Base-by-base conservation (phyloP, 2,888 invertebrate genomes). In the Strigamia maritima region DNA sequence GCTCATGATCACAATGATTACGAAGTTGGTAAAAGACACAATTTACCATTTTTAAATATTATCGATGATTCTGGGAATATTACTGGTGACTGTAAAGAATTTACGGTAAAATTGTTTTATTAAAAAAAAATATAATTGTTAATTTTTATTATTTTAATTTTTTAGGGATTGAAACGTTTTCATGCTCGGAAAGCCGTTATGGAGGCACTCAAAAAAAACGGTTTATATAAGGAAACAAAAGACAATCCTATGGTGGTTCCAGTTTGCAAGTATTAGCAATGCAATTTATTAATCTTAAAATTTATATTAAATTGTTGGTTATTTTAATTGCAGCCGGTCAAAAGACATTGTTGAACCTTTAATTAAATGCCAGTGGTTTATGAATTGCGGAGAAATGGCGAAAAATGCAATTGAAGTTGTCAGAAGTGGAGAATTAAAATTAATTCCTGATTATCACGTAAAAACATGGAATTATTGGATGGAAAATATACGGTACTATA, bases 1-100 rank as follows among this genome's bases (percentile, higher is more conserved):
- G 98, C 97, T 1, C 99, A 99, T 86, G 98, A 99, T 86, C 93
- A 92, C 44, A 95, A 94, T 84, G 99, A 99, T 88, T 99, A 97
- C 86, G 97, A 97, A 84, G 92, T 96, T 70, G 98, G 95, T 49
- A 93, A 94, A 84, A 90, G 97, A 8, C 95, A 97, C 86, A 90
- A 92, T 82, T 87, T 99, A 81, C 92, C 92, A 0, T 93, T 94
- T 85, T 89, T 98, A 82, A 95, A 92, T 49, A 93, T 98, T 79
- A 92, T 99, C 81, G 92, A 94, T 83, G 98, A 97, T 83, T 92
- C 92, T 81, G 99, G 99, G n/a, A 88, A 87, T 79, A 92, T 98
- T 83, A 89, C 92, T 80, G 90, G 91, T 38, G 91, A 93, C 84
- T 95, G 92, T 85, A 93, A 92, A 35, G 88, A 90, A 82, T 95